Evolutionary conservation across 2,113 vertebrate genomes (phyloP), one percentile per base, ranked within the genome.

Genomic region (Aplodontia rufa): DNA sequence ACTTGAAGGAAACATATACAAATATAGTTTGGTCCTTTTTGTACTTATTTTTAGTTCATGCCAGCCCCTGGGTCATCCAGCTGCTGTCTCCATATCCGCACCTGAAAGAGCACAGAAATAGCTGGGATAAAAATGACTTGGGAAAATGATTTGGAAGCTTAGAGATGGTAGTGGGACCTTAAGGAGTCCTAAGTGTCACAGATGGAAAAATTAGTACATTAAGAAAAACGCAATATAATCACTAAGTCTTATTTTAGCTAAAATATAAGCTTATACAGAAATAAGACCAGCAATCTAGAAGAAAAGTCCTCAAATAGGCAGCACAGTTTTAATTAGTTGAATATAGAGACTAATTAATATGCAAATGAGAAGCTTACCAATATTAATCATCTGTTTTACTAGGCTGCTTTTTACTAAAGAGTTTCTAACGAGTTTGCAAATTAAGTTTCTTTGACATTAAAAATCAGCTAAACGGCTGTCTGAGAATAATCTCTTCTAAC

Each of bases 301-400:
- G 96, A 96, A 96, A 97, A 98, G 98, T 97, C 97, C 97, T 95
- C 96, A 97, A 97, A 98, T 83, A 98, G 90, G 96, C 97, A 98
- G 95, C 58, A 82, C 69, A 12, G 0, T 96, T 98, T 98, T 98
- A 98, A 99, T 99, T 98, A 98, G 98, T 96, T 97, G 98, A 98
- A 98, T 98, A 97, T 85, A 97, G 98, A 98, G 98, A 98, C 98
- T 98, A 98, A 98, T 99, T 98, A 98, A 98, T 98, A 98, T 98
- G 98, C 91, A 98, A 98, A 98, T 98, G 94, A 98, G 94, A 88
- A 98, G 93, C 97, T 98, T 98, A 98, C 97, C 98, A 98, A 95
- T 98, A 98, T 99, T 98, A 98, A 98, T 98, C 98, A 98, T 98
- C 97, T 98, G 97, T 98, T 98, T 98, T 98, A 98, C 98, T 98